Base-by-base conservation (phyloP, 2,797 vertebrate species). In the Mormyrus proboscirostris region DNA sequence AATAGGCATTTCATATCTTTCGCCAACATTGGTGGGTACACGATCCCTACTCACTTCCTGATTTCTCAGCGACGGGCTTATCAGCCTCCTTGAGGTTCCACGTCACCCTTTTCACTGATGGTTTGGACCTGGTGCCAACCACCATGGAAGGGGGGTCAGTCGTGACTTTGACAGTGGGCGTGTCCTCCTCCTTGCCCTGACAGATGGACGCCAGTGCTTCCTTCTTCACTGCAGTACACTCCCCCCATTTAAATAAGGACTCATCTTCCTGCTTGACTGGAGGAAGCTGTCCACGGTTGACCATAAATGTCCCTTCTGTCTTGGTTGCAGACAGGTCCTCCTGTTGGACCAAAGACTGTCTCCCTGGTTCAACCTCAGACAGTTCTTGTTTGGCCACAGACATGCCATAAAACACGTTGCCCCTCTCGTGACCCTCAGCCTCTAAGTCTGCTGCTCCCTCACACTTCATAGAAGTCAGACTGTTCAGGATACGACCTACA, bases 71-170 rank as follows among this genome's bases (percentile, higher is more conserved):
- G 69, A 96, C 89, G 0, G 93, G 92, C 7, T 93, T 88, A 0
- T 95, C 96, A 0, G 97, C 95, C 89, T 98, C 97, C 90, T 98
- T 96, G 33, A 99, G 97, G 93, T 99, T 99, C 99, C 99, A 99
- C 4, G 99, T 99, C 59, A 99, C 99, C 90, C 98, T 96, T 89
- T 99, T 99, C 86, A 97, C 98, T 0, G 95, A 95, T 41, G 96
- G 91, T 94, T 98, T 98, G 16, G 96, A 93, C 91, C 98, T 98
- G 4, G 93, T 90, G 0, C 90, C 90, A 0, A 93, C 92, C 9
- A 49, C 76, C 50, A 94, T 91, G 10, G 91, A 65, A 1, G 88
- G 57, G n/a, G 88, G 90, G 44, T 95, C 95, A 44, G 89, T 92
- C 38, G 95, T 95, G 44, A 89, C 90, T 89, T 94, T 95, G 59